Evolutionary conservation across 1,140 invertebrate species (phyloP), one percentile per base, ranked within the genome.

Genomic region (Drosophila burlai): DNA sequence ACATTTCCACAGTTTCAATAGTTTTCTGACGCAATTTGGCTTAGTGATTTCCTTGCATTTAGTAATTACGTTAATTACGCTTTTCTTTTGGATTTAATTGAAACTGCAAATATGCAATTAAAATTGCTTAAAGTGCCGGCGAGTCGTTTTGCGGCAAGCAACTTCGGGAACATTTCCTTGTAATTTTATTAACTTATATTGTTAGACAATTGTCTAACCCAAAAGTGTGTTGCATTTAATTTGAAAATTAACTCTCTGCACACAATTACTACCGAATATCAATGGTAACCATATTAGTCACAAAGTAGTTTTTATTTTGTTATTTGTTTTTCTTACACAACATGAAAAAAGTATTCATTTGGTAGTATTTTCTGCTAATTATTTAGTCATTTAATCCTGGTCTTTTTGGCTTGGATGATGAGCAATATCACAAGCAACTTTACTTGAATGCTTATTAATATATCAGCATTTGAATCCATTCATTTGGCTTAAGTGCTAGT

Each of bases 51-150:
- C 52, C 66, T 73, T 54, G 61, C 61, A 52, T 76, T 65, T 54
- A 26, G 50, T 76, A 82, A 85, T 68, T 73, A 73, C 62, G 26
- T 31, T 29, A 69, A 75, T 46, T 50, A 45, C 49, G 26, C 43
- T 46, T 18, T 24, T 24, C 71, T 55, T 58, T 67, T 49, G 40
- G 24, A 78, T 55, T 38, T 46, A 86, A 87, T 87, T 80, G 67
- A 76, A 81, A 89, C 18, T 76, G 74, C 63, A 60, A 60, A 79
- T 79, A 54, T 60, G 59, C 85, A 81, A 84, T 76, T 76, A 50
- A 26, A 58, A 78, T 52, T 21, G 49, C 21, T 21, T 18, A 52
- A 45, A 36, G n/a, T 18, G 29, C 2, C 11, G 24, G 13, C 18
- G 7, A 67, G 45, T 49, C 24, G 31, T 71, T 69, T 58, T 45